phyloP scores from a whole-genome alignment of 2,888 invertebrate genomes.

The Doris montereyensis region DNA sequence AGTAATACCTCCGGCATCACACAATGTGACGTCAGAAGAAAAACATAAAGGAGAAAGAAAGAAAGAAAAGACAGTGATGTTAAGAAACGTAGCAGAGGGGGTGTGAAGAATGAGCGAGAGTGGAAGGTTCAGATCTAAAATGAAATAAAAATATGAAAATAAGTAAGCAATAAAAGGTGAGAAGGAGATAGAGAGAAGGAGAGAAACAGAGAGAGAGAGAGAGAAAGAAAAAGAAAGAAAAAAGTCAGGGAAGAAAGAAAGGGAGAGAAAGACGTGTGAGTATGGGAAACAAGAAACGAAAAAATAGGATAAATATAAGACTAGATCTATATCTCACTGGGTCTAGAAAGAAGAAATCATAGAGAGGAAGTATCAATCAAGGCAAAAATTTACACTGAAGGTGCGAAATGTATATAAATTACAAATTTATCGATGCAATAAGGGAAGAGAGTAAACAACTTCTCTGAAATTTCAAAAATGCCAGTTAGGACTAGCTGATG shows the following conservation, averaged over 20 bases:
- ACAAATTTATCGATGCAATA: no score
- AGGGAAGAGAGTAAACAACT: no score
- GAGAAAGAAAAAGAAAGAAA: not conserved
- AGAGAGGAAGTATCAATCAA: not conserved
- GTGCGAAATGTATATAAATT: no score
- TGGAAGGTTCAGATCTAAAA: not conserved
- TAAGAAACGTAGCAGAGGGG: not conserved
- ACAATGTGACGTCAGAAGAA: no score
- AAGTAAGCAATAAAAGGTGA: not conserved
- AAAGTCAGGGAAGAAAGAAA: not conserved
- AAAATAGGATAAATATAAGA: not conserved
- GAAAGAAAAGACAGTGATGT: not conserved
- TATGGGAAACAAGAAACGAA: not conserved
- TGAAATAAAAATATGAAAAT: not conserved
- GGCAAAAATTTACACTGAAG: no score
- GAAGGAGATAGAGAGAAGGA: not conserved
- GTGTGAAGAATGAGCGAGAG: not conserved
- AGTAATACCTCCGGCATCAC: no score
- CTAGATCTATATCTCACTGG: no score
- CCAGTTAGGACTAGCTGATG: no score
- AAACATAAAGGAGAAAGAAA: not conserved
- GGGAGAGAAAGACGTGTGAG: not conserved
- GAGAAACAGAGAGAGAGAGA: not conserved
- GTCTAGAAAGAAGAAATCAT: no score
- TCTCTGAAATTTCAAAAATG: no score